Percentiles rank a stretch among this genome's conserved stretches.
Conservation (phyloP, 1,140 invertebrate genomes). For the Carposina sasakii region DNA sequence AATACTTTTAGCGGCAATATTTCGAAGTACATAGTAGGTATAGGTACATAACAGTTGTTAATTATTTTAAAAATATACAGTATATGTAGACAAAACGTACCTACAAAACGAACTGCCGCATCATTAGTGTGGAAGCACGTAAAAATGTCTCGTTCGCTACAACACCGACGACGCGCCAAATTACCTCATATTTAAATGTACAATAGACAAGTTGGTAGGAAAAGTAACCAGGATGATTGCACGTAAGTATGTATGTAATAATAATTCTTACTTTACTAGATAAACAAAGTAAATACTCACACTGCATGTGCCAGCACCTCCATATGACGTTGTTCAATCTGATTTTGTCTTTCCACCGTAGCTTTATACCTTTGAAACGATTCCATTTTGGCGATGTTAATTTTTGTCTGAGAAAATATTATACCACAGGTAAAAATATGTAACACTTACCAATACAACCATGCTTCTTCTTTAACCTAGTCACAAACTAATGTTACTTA, state of each 20-base stretch:
- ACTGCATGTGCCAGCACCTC: constrained; percentile 99
- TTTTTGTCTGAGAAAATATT: constrained; percentile 93
- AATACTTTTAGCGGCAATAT: too few relatives aligned
- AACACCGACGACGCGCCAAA: too few relatives aligned
- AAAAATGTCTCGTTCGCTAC: too few relatives aligned
- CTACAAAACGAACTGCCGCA: too few relatives aligned
- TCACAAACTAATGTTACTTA: constrained; percentile 50
- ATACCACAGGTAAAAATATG: constrained; percentile 34
- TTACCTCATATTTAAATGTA: too few relatives aligned
- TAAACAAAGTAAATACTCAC: constrained; percentile 76
- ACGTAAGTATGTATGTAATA: not conserved
- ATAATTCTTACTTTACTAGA: constrained; percentile 6
- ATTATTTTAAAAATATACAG: too few relatives aligned
- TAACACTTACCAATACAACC: constrained; percentile 36
- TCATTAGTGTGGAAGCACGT: too few relatives aligned
- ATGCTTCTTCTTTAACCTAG: constrained; percentile 28
- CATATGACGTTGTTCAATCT: constrained; percentile 99
- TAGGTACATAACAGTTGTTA: too few relatives aligned
- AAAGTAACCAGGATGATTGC: too few relatives aligned
- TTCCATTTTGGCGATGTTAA: constrained; percentile 99
- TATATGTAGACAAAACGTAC: too few relatives aligned
- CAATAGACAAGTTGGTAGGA: too few relatives aligned
- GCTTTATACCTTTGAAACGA: constrained; percentile 96
- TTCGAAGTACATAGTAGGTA: too few relatives aligned
- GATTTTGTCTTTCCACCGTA: constrained; percentile 99